Percentiles rank a stretch among this genome's conserved stretches.
Evolutionary conservation across 2,888 invertebrate species (phyloP).

Genomic region (Sarcophaga rosellei): DNA sequence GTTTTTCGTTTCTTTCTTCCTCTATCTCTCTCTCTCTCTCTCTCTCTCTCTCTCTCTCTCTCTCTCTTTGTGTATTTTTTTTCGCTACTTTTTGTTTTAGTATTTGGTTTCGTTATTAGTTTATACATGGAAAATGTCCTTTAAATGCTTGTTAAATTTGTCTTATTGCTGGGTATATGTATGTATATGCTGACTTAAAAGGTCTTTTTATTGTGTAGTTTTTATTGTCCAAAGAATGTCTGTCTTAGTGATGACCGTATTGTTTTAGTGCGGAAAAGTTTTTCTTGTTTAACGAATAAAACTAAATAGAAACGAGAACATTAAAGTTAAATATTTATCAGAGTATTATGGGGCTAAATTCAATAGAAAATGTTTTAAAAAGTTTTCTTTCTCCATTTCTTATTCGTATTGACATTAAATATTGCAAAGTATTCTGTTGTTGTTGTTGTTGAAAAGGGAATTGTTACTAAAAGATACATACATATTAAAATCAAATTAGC

Average conservation of each 20-base stretch:
- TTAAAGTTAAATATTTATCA: conserved; percentile 55
- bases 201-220: not conserved
- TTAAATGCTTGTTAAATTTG: conserved; percentile 59
- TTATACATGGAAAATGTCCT: conserved; percentile 45
- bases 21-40: no score
- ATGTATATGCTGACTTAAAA: not conserved
- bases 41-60: no score
- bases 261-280: conserved; percentile 44
- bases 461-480: not conserved
- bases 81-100: conserved; percentile 59
- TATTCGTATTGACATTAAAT: conserved; percentile 46
- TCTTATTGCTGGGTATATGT: conserved; percentile 22
- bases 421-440: conserved; percentile 14
- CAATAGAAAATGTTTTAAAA: conserved; percentile 37
- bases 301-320: no score
- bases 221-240: not conserved
- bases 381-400: conserved; percentile 1
- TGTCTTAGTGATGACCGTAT: conserved; percentile 31
- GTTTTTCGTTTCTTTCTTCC: not conserved
- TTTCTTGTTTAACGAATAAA: not conserved
- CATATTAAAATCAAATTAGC: not conserved
- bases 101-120: conserved; percentile 49
- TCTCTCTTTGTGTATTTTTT: conserved; percentile 14
- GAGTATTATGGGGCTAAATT: conserved; percentile 48
- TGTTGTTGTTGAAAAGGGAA: not conserved